Conservation (phyloP, 2,888 invertebrate genomes). For the Neocrepidodera transversa region DNA sequence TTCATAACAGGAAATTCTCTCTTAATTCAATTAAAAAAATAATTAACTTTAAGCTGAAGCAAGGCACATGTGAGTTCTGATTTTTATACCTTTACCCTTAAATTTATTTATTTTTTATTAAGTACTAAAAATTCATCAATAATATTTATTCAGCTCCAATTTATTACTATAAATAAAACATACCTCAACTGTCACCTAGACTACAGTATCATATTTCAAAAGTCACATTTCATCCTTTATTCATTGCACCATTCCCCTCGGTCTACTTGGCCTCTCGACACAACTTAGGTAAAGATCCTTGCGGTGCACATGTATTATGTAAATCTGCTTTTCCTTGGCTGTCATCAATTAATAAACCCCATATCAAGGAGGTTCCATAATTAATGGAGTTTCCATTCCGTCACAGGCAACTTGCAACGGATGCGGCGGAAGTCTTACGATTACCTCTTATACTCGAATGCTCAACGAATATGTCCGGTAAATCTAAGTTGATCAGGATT, state of each 20-base stretch:
- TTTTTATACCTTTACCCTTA: no score
- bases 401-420: slow-evolving; percentile 29
- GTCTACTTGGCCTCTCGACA: slow-evolving; percentile 49
- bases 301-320: slow-evolving; percentile 56
- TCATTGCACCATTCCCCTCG: slow-evolving; percentile 45
- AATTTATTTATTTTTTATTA: no score
- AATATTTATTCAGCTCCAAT: no score
- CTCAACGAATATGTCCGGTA: slow-evolving; percentile 25
- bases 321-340: slow-evolving; percentile 56
- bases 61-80: no score
- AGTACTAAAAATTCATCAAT: no score
- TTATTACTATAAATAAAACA: slow-evolving; percentile 1
- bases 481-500: slow-evolving; percentile 31
- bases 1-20: no score
- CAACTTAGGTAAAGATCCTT: slow-evolving; percentile 36
- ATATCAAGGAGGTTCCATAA: slow-evolving; percentile 62
- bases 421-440: slow-evolving; percentile 18
- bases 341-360: slow-evolving; percentile 64
- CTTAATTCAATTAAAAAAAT: no score
- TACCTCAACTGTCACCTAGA: neutral
- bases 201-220: slow-evolving; percentile 17
- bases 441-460: neutral
- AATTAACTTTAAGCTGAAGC: no score
- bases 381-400: slow-evolving; percentile 60
- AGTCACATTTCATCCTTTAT: slow-evolving; percentile 29